Conservation (phyloP, 2,888 invertebrate species). For the Drosophila neotestacea region DNA sequence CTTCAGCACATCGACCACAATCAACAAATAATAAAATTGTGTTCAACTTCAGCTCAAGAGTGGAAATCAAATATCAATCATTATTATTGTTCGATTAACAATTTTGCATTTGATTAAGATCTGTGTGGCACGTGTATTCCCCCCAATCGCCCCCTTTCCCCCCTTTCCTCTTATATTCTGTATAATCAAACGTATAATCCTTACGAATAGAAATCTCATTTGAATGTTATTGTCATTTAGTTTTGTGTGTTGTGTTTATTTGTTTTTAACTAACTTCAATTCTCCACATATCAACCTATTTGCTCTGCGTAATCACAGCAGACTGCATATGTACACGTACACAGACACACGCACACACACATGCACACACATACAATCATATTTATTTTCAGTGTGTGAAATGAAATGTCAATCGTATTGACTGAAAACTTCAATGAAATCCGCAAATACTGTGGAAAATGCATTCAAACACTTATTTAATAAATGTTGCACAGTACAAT, state of each 20-base stretch:
- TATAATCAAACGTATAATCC: slow-evolving; percentile 1
- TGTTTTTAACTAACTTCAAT: slow-evolving; percentile 33
- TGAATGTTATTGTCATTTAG: slow-evolving; percentile 28
- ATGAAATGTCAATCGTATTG: slow-evolving; percentile 11
- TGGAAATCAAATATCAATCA: slow-evolving; percentile 35
- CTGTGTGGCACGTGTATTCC: slow-evolving; percentile 29
- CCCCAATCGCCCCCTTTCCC: background rate
- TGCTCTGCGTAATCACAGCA: slow-evolving; percentile 36
- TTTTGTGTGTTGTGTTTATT: slow-evolving; percentile 23
- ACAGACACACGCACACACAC: slow-evolving; percentile 1
- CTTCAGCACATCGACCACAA: slow-evolving; percentile 20
- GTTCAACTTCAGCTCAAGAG: slow-evolving; percentile 16
- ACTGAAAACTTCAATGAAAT: slow-evolving; percentile 14
- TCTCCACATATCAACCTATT: slow-evolving; percentile 14
- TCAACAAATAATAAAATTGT: background rate
- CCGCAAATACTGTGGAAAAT: background rate
- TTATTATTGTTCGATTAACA: slow-evolving; percentile 63
- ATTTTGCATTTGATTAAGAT: slow-evolving; percentile 52
- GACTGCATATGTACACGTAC: slow-evolving; percentile 28
- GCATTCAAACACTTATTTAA: too few species aligned
- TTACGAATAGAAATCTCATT: slow-evolving; percentile 29
- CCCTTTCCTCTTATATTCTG: background rate
- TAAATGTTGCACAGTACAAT: too few species aligned
- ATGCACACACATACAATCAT: background rate
- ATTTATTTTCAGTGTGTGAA: slow-evolving; percentile 6